Evolutionary conservation across 2,888 invertebrate species (phyloP).

Genomic region (Acronicta psi): DNA sequence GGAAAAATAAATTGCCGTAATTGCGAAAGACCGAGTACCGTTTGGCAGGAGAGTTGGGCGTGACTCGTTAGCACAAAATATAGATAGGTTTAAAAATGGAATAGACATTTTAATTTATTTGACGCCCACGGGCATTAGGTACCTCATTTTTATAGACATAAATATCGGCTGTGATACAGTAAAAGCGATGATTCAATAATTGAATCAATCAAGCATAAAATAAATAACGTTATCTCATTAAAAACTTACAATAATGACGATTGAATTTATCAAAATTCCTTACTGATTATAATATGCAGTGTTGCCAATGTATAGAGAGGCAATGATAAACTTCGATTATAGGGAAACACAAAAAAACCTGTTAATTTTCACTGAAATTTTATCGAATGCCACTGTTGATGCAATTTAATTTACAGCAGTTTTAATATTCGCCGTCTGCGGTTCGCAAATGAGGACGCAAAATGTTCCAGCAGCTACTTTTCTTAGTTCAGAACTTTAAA

Average conservation of each 20-base stretch:
- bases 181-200: too few species aligned
- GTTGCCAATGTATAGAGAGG: too few species aligned
- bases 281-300: too few species aligned
- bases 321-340: too few species aligned
- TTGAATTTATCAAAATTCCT: too few species aligned
- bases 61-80: constrained; percentile 64
- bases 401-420: constrained; percentile 37
- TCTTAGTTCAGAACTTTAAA: constrained; percentile 49
- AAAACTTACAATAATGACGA: too few species aligned
- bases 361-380: constrained; percentile 37
- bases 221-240: too few species aligned
- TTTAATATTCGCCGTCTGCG: constrained; percentile 39
- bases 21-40: constrained; percentile 64
- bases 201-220: too few species aligned
- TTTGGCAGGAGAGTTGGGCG: constrained; percentile 60
- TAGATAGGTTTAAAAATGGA: constrained; percentile 45
- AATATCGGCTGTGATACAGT: too few species aligned
- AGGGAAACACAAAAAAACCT: constrained; percentile 16
- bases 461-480: constrained; percentile 49
- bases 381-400: constrained; percentile 26
- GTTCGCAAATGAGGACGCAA: constrained; percentile 38
- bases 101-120: constrained; percentile 32
- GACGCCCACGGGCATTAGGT: constrained; percentile 10
- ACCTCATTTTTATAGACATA: constrained; percentile 2
- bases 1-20: constrained; percentile 67